Evolutionary conservation across 1,140 invertebrate genomes (phyloP).

Genomic region (Neodiprion virginianus): DNA sequence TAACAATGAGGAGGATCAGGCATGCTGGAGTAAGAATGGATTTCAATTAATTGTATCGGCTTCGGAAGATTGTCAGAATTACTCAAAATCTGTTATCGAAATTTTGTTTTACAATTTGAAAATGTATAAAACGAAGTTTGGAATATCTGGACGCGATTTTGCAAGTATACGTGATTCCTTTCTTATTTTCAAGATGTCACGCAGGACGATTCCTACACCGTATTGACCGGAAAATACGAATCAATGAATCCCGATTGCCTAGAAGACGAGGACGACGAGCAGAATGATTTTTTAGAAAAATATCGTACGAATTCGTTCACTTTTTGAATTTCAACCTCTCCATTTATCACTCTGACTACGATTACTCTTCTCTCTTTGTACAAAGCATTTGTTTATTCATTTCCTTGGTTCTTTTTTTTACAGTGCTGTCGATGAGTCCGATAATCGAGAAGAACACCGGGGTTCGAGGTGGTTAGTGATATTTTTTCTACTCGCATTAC

Average conservation of each 20-base stretch:
- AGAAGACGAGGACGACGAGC: background rate
- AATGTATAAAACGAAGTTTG: too few relatives aligned
- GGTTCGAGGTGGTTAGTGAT: background rate
- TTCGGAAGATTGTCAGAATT: too few relatives aligned
- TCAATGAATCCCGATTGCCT: background rate
- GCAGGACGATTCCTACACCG: background rate
- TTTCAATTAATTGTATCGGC: too few relatives aligned
- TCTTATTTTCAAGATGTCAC: background rate
- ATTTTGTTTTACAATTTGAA: too few relatives aligned
- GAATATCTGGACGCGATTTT: too few relatives aligned
- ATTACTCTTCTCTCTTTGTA: background rate
- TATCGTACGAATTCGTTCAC: background rate
- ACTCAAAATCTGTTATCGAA: too few relatives aligned
- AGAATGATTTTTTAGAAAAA: background rate
- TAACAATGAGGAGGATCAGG: background rate
- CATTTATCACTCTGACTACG: too few relatives aligned
- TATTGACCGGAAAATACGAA: background rate
- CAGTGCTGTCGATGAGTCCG: slow-evolving; percentile 6
- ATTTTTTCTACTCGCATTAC: background rate
- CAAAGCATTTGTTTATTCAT: background rate
- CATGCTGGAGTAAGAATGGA: background rate
- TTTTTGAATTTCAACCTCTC: too few relatives aligned
- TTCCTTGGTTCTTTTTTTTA: background rate
- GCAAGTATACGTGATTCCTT: too few relatives aligned
- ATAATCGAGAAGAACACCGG: background rate